These are phyloP conservation scores for Myotis planiceps DNA, from an alignment of 2,797 vertebrate species.

Conservation along the genomic window DNA sequence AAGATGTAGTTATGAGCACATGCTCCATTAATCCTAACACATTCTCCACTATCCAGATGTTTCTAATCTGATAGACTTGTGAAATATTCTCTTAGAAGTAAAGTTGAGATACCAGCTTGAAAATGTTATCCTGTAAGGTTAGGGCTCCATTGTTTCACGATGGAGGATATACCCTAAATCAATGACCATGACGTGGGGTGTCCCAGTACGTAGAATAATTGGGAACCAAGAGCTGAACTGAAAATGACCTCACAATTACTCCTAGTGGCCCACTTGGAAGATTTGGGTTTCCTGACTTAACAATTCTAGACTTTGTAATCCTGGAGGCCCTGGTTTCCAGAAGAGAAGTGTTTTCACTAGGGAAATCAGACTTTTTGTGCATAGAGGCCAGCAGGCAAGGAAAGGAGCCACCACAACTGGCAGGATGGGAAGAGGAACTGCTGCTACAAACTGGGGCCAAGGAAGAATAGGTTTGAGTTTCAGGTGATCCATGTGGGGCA, in stretches of 20 bases:
- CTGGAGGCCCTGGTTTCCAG: neutral
- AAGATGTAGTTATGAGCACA: neutral
- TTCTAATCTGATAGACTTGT: neutral
- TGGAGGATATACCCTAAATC: neutral
- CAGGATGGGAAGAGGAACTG: neutral
- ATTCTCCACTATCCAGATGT: neutral
- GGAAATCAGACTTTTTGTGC: neutral
- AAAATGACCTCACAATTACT: neutral
- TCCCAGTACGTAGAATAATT: neutral
- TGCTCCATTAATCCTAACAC: neutral
- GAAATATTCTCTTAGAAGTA: neutral
- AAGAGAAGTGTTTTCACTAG: neutral
- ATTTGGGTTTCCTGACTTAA: neutral
- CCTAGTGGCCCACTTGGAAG: neutral
- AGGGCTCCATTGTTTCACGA: neutral
- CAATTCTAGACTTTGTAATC: neutral
- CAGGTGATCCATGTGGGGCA: neutral
- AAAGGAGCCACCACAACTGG: neutral
- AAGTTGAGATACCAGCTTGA: neutral
- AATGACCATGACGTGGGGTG: accelerated
- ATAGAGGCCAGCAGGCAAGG: neutral
- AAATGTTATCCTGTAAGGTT: neutral
- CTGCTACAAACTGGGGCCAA: neutral
- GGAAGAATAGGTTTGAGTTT: neutral
- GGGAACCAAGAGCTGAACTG: neutral